phyloP scores from a whole-genome alignment of 2,113 vertebrate genomes.

The Rhea pennata region DNA sequence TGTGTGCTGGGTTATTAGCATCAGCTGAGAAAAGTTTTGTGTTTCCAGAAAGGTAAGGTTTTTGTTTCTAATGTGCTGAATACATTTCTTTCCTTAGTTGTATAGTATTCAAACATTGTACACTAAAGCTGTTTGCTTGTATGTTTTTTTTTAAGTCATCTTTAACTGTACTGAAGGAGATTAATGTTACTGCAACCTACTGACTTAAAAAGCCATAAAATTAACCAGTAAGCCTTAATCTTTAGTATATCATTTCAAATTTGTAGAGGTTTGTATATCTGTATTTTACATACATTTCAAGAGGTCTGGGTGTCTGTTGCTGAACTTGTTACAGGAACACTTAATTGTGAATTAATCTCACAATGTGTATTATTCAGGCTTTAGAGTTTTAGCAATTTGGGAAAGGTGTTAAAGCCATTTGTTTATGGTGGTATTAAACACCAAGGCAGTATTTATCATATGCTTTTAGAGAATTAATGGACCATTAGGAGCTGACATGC shows the following conservation, averaged over 20 bases:
- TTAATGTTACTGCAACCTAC: not conserved
- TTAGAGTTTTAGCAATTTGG: not conserved
- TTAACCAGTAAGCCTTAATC: not conserved
- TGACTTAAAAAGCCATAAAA: not conserved
- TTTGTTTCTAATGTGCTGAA: not conserved
- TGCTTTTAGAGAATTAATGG: not conserved
- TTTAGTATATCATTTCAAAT: not conserved
- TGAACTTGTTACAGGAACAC: not conserved
- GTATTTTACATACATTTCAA: not conserved
- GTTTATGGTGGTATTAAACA: not conserved
- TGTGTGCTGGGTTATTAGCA: not conserved
- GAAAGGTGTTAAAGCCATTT: not conserved
- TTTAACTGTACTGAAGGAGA: not conserved
- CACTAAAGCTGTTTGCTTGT: not conserved
- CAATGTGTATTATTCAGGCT: not conserved
- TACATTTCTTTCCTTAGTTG: not conserved
- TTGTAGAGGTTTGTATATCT: not conserved
- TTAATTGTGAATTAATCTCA: not conserved
- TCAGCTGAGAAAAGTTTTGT: not conserved
- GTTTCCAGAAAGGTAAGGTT: slow-evolving; percentile 28
- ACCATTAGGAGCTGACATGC: not conserved
- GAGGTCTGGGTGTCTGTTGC: not conserved
- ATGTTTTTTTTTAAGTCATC: not conserved
- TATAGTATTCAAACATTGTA: not conserved
- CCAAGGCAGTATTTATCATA: not conserved